Percentiles rank a stretch among this genome's conserved stretches.
Evolutionary conservation across 35 echinoderm and acorn worm species (phyloP).

Genomic region (Hemicentrotus pulcherrimus): DNA sequence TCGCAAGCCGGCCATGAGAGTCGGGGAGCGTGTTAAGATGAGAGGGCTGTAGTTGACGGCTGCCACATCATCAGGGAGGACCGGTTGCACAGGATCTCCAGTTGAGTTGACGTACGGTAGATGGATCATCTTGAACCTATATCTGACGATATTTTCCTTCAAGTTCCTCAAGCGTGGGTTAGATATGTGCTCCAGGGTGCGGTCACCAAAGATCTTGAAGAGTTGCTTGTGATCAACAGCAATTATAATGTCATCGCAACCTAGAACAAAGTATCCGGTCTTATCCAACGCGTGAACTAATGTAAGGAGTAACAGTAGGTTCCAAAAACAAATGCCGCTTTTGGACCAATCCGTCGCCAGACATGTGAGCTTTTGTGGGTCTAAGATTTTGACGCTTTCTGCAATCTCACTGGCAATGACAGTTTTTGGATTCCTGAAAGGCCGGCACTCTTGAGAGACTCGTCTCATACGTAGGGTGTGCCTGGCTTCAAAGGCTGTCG

Average conservation of each 20-base stretch:
- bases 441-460: not conserved
- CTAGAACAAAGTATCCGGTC: constrained; percentile 50
- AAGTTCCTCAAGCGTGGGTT: constrained; percentile 60
- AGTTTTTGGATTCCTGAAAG: constrained; percentile 35
- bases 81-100: not conserved
- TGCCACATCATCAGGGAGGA: constrained; percentile 59
- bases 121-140: constrained; percentile 52
- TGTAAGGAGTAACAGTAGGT: constrained; percentile 24
- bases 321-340: no score
- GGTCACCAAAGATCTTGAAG: constrained; percentile 7
- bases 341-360: no score
- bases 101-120: constrained; percentile 45
- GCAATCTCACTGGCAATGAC: not conserved
- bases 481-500: constrained; percentile 21
- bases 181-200: constrained; percentile 27
- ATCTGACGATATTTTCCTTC: constrained; percentile 56
- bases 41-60: not conserved
- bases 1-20: not conserved
- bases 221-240: constrained; percentile 59
- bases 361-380: no score
- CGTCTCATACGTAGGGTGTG: not conserved
- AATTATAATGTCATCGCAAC: constrained; percentile 54
- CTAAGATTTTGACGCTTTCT: constrained; percentile 50
- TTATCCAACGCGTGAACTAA: constrained; percentile 47
- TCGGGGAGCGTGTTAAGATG: not conserved